Evolutionary conservation across 2,888 invertebrate species (phyloP).

Genomic region (Drosophila siamana): DNA sequence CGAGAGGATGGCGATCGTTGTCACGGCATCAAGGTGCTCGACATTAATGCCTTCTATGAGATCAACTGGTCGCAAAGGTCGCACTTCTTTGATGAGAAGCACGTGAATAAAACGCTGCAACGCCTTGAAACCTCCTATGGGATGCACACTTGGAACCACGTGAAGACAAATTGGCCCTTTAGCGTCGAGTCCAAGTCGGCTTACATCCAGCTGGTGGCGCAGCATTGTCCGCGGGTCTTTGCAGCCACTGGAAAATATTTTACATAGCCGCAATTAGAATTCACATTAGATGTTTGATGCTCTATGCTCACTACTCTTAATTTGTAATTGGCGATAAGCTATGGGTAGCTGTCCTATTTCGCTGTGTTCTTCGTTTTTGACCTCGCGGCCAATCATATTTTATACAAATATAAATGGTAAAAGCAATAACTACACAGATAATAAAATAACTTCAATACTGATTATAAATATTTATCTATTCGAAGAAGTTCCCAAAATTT

Average conservation of each 20-base stretch:
- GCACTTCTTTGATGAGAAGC: constrained; percentile 1
- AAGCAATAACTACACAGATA: too few species aligned
- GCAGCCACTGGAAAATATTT: not conserved
- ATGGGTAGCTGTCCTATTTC: too few species aligned
- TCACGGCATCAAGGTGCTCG: constrained; percentile 7
- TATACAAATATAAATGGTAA: too few species aligned
- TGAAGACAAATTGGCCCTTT: not conserved
- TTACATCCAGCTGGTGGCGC: constrained; percentile 8
- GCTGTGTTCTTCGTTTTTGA: too few species aligned
- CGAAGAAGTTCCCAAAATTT: too few species aligned
- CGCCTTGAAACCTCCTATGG: not conserved
- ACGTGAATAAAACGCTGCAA: not conserved
- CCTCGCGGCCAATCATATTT: too few species aligned
- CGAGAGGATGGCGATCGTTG: not conserved
- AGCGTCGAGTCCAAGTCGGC: not conserved
- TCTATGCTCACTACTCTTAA: too few species aligned
- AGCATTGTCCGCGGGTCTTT: constrained; percentile 8
- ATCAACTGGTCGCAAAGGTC: not conserved
- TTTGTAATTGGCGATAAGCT: too few species aligned
- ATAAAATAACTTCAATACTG: too few species aligned
- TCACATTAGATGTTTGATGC: too few species aligned
- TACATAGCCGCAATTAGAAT: too few species aligned
- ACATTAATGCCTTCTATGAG: constrained; percentile 15
- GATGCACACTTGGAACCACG: not conserved
- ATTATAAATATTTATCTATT: too few species aligned